Evolutionary conservation across 2,113 vertebrate genomes (phyloP).

Genomic region (Calonectris borealis): DNA sequence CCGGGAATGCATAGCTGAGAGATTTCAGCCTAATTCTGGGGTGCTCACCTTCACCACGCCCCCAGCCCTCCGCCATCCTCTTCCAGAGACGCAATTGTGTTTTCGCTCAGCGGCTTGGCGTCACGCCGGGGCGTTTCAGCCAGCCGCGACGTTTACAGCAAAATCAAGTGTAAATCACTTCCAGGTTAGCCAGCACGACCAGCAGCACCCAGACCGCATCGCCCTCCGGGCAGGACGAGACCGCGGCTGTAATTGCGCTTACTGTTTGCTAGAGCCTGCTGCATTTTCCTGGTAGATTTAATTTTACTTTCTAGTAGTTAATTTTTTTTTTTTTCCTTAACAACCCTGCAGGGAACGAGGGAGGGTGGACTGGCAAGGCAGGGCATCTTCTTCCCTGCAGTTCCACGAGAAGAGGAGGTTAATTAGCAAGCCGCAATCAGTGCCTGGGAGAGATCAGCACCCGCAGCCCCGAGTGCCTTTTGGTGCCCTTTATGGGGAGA

Average conservation of each 20-base stretch:
- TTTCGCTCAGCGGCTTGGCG: background rate
- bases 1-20: accelerated
- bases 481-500: background rate
- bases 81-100: accelerated
- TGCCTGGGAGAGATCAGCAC: background rate
- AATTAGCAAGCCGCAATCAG: background rate
- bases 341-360: background rate
- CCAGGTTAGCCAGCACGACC: background rate
- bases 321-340: background rate
- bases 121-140: background rate
- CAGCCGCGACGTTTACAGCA: background rate
- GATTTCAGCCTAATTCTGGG: background rate
- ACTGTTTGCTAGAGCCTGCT: background rate
- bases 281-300: background rate
- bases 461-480: background rate
- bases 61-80: background rate
- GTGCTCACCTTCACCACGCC: no score
- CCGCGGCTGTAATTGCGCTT: background rate
- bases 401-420: background rate
- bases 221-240: background rate
- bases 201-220: background rate
- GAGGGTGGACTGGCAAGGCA: background rate
- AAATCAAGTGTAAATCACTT: background rate
- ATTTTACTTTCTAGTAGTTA: background rate
- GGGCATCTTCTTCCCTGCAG: background rate